Evolutionary conservation across 92 coral and sea anemone species (phyloP).

Genomic region (Plumapathes pennacea): DNA sequence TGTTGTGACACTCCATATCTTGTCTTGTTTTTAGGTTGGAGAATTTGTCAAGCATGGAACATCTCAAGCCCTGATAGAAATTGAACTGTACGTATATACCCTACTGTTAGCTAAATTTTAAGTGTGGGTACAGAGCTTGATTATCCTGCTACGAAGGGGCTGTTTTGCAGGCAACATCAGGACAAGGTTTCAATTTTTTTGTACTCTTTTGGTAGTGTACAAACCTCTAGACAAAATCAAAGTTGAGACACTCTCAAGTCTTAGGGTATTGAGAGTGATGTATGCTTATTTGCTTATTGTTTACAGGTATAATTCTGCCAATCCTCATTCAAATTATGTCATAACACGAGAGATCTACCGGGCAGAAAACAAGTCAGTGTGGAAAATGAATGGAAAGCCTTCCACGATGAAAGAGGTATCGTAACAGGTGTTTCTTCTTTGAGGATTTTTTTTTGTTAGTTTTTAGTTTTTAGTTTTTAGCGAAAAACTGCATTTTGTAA

Average conservation of each 20-base stretch:
- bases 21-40: conserved; percentile 57
- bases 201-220: too few relatives aligned
- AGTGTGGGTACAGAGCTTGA: neutral
- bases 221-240: too few relatives aligned
- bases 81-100: conserved; percentile 80
- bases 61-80: conserved; percentile 72
- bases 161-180: too few relatives aligned
- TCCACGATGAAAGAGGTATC: conserved; percentile 84
- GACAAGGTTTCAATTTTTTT: too few relatives aligned
- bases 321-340: conserved; percentile 72
- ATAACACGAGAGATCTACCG: conserved; percentile 84
- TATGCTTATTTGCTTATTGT: conserved; percentile 41
- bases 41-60: conserved; percentile 98
- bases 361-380: conserved; percentile 75
- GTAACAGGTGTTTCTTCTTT: too few relatives aligned
- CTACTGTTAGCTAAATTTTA: neutral
- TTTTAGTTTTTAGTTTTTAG: too few relatives aligned
- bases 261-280: conserved; percentile 66
- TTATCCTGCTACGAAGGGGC: too few relatives aligned
- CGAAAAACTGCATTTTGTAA: too few relatives aligned
- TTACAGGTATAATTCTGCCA: conserved; percentile 57
- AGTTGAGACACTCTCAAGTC: too few relatives aligned
- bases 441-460: too few relatives aligned
- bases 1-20: neutral
- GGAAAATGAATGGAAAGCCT: conserved; percentile 78